Conservation (phyloP, 2,113 vertebrate genomes). For the Corythornis madagascariensis region DNA sequence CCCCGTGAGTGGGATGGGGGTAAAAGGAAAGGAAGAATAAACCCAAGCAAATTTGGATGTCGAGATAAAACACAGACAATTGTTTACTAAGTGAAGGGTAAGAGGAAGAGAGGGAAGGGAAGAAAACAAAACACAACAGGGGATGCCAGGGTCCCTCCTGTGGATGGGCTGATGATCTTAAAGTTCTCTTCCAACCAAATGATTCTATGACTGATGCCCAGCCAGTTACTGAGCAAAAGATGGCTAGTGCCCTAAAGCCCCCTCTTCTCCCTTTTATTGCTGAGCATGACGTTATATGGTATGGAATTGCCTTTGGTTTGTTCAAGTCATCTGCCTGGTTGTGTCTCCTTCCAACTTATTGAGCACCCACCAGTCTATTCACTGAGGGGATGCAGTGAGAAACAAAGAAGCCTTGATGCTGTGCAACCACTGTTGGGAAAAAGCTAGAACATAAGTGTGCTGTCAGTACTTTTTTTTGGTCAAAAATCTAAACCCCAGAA, state of each 20-base stretch:
- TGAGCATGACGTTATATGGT: neutral
- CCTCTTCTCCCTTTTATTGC: neutral
- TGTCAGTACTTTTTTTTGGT: neutral
- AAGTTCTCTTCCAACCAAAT: no score
- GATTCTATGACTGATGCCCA: neutral
- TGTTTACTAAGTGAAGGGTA: neutral
- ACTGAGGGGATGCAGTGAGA: neutral
- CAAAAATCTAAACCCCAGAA: neutral
- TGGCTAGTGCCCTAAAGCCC: rapidly evolving
- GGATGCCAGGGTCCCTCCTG: neutral
- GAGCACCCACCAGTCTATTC: neutral
- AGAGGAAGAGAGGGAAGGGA: neutral
- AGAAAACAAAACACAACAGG: neutral
- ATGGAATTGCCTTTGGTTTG: neutral
- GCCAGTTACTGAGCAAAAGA: neutral
- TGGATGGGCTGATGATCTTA: neutral
- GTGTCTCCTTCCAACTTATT: neutral
- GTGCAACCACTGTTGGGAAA: neutral
- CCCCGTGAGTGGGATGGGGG: neutral
- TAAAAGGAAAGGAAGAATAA: neutral
- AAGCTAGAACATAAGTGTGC: neutral
- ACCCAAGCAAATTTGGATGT: neutral
- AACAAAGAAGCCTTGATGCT: neutral
- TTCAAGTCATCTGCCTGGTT: neutral
- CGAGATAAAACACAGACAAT: neutral